Conservation (phyloP, 2,888 invertebrate species). For the Netelia fuscicornis region DNA sequence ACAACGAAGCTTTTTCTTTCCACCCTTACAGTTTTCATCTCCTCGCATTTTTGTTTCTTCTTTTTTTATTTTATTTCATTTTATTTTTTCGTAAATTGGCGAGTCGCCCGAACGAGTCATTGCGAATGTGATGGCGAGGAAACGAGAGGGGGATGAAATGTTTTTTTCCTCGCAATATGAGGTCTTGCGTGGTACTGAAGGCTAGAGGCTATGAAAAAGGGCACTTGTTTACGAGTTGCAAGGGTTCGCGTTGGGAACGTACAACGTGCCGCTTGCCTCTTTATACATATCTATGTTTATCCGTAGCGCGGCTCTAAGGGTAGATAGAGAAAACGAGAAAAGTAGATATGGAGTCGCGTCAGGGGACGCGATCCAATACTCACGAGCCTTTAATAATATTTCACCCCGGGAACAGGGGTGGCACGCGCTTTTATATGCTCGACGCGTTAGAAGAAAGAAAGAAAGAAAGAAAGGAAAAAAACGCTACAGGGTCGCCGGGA, state of each 20-base stretch:
- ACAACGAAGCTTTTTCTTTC: constrained; percentile 47
- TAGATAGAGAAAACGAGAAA: constrained; percentile 52
- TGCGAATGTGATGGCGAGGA: not conserved
- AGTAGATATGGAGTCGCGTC: constrained; percentile 49
- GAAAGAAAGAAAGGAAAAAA: constrained; percentile 11
- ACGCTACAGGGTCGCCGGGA: constrained; percentile 31
- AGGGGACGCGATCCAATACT: constrained; percentile 62
- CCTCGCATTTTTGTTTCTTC: constrained; percentile 42
- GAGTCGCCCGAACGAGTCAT: constrained; percentile 1
- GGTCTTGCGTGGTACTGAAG: constrained; percentile 15
- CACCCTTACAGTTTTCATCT: constrained; percentile 51
- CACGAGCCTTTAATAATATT: constrained; percentile 66
- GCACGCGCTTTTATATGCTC: constrained; percentile 43
- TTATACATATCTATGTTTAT: not conserved
- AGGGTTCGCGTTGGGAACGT: constrained; percentile 17
- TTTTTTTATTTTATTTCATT: constrained; percentile 11
- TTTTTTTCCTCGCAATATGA: constrained; percentile 27
- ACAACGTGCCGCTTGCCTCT: constrained; percentile 6
- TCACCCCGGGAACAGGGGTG: constrained; percentile 32
- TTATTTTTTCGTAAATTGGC: constrained; percentile 37
- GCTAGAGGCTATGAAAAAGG: constrained; percentile 35
- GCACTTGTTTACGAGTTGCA: constrained; percentile 54
- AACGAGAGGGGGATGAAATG: constrained; percentile 6
- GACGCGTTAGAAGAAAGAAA: constrained; percentile 30
- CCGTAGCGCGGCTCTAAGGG: constrained; percentile 7